Evolutionary conservation across 2,113 vertebrate species (phyloP), one percentile per base, ranked within the genome.

Genomic region (Chlorodrepanis virens): DNA sequence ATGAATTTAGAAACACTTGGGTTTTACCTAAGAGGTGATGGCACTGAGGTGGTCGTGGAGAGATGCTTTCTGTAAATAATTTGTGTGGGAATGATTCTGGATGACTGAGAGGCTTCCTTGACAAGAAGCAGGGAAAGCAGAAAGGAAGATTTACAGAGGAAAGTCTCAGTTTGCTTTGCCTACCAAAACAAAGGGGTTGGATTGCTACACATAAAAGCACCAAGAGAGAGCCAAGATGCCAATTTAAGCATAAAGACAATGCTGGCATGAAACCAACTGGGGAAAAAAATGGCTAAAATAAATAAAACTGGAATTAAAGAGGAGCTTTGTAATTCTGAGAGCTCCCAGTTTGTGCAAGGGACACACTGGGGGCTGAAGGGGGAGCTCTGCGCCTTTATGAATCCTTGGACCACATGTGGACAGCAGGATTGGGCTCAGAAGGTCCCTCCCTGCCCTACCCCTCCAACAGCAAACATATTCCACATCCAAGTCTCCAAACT

Each of bases 131-230:
- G 33, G 44, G 74, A 63, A 80, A 77, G 68, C 19, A 79, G 70
- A 89, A 92, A 92, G 53, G 76, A 69, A 71, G 64, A 53, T 86
- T 88, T 88, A 33, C 47, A 85, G 64, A 64, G 87, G 49, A 56
- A 4, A 6, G 39, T 57, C 84, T 89, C 64, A 68, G 86, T 93
- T 92, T 85, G 67, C 89, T 96, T 60, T 76, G 91, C 70, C 71
- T 68, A 90, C 56, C 65, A 79, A 87, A 94, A 87, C 75, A 90
- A 86, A 96, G 33, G 67, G 53, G 49, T n/a, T 83, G 86, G 86
- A 90, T 60, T 96, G 86, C 61, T 92, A 54, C 67, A 78, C 75
- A 88, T 21, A 76, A 85, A 94, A 88, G 54, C 67, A 85, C 65
- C 83, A 52, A 85, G 85, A 88, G 88, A 63, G 70, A 85, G 83